Percentiles rank a stretch among this genome's conserved stretches.
phyloP scores from a whole-genome alignment of 1,140 invertebrate species.

The Plectus sambesii region DNA sequence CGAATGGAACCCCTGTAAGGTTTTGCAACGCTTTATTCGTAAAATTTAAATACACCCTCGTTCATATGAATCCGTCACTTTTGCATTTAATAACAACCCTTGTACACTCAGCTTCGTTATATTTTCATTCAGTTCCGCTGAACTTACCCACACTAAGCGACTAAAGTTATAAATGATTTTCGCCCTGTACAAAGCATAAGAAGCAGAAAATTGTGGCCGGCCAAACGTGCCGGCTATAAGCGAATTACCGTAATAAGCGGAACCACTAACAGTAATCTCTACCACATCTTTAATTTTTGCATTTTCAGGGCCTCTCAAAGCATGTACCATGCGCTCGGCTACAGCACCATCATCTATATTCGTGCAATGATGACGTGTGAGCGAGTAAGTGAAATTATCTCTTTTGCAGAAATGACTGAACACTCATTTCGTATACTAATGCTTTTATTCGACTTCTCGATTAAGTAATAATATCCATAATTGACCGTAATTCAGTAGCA shows the following conservation, averaged over 20 bases:
- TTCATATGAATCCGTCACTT: not conserved
- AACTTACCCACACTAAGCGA: constrained; percentile 5
- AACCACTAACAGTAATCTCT: not conserved
- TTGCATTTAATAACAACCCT: no score
- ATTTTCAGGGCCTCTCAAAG: constrained; percentile 62
- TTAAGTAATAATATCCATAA: constrained; percentile 15
- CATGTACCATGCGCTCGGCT: constrained; percentile 82
- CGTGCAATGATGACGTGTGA: constrained; percentile 87
- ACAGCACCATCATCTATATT: constrained; percentile 73
- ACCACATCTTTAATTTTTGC: constrained; percentile 12
- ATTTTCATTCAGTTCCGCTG: not conserved
- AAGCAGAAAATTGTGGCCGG: no score
- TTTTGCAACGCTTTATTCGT: not conserved
- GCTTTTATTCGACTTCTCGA: constrained; percentile 15
- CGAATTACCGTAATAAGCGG: no score
- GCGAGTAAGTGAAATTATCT: constrained; percentile 52
- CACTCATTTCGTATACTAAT: constrained; percentile 7
- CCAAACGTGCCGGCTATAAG: no score
- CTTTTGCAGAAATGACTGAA: constrained; percentile 10
- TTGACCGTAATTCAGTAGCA: no score
- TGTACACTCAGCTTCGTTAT: no score
- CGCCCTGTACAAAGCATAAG: no score
- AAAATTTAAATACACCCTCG: not conserved
- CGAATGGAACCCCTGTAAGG: constrained; percentile 62
- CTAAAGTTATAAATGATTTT: no score